Evolutionary conservation across 2,797 vertebrate species (phyloP), one percentile per base, ranked within the genome.

Genomic region (Fundulus diaphanus): DNA sequence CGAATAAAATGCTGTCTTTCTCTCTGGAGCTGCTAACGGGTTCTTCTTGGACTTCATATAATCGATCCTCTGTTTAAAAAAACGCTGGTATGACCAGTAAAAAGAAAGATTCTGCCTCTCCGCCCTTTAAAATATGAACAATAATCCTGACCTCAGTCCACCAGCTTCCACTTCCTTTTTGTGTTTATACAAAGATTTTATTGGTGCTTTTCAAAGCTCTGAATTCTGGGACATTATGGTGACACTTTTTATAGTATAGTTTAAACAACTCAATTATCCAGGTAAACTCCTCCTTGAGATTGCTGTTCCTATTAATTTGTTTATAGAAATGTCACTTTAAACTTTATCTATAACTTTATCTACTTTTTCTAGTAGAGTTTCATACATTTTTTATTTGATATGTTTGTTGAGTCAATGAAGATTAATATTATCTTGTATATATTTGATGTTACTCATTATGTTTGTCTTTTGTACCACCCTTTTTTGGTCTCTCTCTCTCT

Each of bases 1-100:
- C 77, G 52, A 69, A 35, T n/a, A 63, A 76, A 54, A 33, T 72
- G 44, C 40, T 68, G 65, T 46, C 44, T 57, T 54, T 59, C 15
- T 9, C 4, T 35, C 44, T n/a, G 15, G 37, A 46, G 37, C 35
- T 63, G 27, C 61, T 67, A 51, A 59, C 0, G 33, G 33, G 24
- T 33, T 67, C 44, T 61, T 68, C 24, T 7, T 0, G 44, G 40
- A 1, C 24, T 54, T 54, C 22, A 2, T 40, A 24, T 24, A 65
- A 65, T 65, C 12, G 5, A n/a, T 42, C 63, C 3, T 66, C 37
- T 66, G 24, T 66, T 66, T n/a, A n/a, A 24, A n/a, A 27, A 66
- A 27, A 42, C 13, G 1, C 37, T 11, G n/a, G 24, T 15, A n/a
- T 40, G 42, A 1, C 35, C 22, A 37, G 9, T 63, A 40, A 24